Conservation (phyloP, 2,113 vertebrate species). For the Aix galericulata region DNA sequence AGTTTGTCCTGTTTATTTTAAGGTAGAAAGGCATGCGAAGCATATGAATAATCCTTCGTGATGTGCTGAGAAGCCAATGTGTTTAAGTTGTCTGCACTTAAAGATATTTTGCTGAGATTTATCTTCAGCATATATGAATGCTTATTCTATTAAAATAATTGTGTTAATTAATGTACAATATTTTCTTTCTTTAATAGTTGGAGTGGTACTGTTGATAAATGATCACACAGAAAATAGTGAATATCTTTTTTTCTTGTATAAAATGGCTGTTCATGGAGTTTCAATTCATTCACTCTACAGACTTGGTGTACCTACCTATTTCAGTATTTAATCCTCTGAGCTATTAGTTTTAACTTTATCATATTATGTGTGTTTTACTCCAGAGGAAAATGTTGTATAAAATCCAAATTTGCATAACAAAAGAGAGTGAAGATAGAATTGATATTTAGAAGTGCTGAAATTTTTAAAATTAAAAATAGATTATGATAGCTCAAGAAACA, state of each 20-base stretch:
- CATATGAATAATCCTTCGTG: not conserved
- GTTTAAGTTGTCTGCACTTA: not conserved
- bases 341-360: not conserved
- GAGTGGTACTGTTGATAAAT: not conserved
- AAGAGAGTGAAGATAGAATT: not conserved
- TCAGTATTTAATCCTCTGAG: not conserved
- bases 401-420: not conserved
- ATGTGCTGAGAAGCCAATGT: not conserved
- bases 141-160: not conserved
- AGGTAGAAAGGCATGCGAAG: not conserved
- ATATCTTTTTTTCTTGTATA: not conserved
- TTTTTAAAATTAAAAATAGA: not conserved
- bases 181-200: not conserved
- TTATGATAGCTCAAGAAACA: not conserved
- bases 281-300: not conserved
- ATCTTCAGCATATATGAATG: not conserved
- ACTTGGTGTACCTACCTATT: not conserved
- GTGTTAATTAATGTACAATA: not conserved
- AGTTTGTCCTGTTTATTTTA: not conserved
- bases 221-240: not conserved
- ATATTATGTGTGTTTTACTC: not conserved
- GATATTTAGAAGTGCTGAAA: not conserved
- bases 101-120: not conserved
- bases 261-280: not conserved
- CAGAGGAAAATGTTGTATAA: not conserved